Base-by-base conservation (phyloP, 2,113 vertebrate genomes). In the Carollia perspicillata region DNA sequence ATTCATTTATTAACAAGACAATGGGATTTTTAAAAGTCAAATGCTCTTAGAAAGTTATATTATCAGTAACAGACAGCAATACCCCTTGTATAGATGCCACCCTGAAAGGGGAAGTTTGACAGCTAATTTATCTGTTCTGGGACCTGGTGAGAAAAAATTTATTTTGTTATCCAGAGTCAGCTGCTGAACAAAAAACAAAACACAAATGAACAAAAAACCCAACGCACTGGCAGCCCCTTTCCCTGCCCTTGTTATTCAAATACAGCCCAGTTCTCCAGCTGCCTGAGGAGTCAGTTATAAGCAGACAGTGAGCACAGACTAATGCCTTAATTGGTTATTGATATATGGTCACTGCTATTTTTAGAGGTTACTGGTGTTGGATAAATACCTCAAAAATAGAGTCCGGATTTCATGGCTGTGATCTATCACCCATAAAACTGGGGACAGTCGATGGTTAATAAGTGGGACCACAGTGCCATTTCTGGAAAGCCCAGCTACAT, bases 311-410 rank as follows among this genome's bases (percentile, higher is more conserved):
- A 92, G 33, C 71, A 95, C 72, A 85, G 71, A 83, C 30, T 60
- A 88, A 94, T 71, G n/a, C 90, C 77, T 93, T 96, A 95, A 97
- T 88, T 96, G 88, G 94, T 85, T 90, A 90, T 84, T 95, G 74
- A 88, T 95, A 93, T 65, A 83, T 68, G 58, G 40, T 51, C 47
- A 37, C 26, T 92, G 37, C 90, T 97, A 95, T 90, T 95, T 83
- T 97, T 96, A 94, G 90, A 96, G 86, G 69, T 93, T 63, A 60
- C 93, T 87, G 49, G 8, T 85, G 77, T 96, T 97, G 71, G 33
- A 90, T 83, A 93, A 55, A 95, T 58, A 72, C 47, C 66, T 95
- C 81, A 85, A 40, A 97, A 88, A 84, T n/a, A 94, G 86, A 84
- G 66, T 53, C 60, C 28, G 13, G 68, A 75, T 90, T 95, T 91